Percentiles rank a stretch among this genome's conserved stretches.
Evolutionary conservation across 2,113 vertebrate genomes (phyloP).

Genomic region (Pycnonotus jocosus): DNA sequence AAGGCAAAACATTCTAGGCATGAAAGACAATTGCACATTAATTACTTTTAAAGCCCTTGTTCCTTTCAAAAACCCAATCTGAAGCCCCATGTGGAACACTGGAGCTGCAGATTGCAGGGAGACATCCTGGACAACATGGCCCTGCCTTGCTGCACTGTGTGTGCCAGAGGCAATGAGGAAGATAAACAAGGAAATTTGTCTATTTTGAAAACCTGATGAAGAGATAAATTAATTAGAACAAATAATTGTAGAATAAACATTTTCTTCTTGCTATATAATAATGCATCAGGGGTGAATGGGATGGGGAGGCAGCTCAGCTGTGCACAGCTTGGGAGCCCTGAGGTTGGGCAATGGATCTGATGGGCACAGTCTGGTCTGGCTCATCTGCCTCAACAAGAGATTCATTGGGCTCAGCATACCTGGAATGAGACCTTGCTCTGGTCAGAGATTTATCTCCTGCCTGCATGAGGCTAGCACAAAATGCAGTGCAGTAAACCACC

Average conservation of each 20-base stretch:
- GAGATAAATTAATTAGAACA: not conserved
- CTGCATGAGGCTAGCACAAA: not conserved
- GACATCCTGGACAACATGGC: rapidly evolving
- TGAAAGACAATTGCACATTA: not conserved
- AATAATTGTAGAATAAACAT: not conserved
- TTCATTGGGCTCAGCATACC: not conserved
- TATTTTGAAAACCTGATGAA: not conserved
- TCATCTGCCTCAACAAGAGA: not conserved
- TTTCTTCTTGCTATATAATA: not conserved
- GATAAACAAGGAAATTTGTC: not conserved
- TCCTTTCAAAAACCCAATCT: not conserved
- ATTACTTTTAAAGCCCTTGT: not conserved
- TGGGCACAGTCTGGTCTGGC: not conserved
- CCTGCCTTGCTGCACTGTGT: not conserved
- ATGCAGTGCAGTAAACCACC: not conserved
- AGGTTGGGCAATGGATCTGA: rapidly evolving
- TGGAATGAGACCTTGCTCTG: not conserved
- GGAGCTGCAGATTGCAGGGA: not conserved
- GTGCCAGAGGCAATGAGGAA: not conserved
- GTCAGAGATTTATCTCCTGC: not conserved
- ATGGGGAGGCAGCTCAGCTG: not conserved
- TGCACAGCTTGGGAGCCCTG: not conserved
- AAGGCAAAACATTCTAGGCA: not conserved
- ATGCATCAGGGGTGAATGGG: not conserved
- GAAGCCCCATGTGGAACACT: not conserved